Evolutionary conservation across 2,888 invertebrate genomes (phyloP).

Genomic region (Iselma pallidipennis): DNA sequence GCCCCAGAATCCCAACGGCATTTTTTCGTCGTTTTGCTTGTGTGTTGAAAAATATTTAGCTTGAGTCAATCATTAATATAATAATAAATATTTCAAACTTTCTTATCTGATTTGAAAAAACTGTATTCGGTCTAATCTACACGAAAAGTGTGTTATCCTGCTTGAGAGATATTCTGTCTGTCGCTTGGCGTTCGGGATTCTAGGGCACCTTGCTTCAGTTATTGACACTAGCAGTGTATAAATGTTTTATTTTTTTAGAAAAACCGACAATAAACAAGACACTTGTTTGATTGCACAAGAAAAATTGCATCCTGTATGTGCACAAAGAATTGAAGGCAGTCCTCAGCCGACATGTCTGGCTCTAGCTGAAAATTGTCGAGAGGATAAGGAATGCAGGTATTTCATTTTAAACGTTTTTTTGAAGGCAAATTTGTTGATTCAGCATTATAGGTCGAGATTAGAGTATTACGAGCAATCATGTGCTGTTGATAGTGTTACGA

Average conservation of each 20-base stretch:
- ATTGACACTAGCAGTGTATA: not conserved
- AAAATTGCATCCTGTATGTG: conserved; percentile 86
- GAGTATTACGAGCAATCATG: conserved; percentile 91
- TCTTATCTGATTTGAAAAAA: too few species aligned
- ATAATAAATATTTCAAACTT: too few species aligned
- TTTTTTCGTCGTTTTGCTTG: too few species aligned
- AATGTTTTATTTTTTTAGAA: conserved; percentile 60
- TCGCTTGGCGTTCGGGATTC: not conserved
- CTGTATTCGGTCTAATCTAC: too few species aligned
- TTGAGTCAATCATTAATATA: too few species aligned
- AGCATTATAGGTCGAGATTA: conserved; percentile 67
- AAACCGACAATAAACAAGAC: conserved; percentile 84
- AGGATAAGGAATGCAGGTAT: conserved; percentile 84
- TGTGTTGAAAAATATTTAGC: too few species aligned
- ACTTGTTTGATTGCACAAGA: conserved; percentile 89
- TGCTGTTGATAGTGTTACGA: conserved; percentile 87
- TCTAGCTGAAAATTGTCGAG: conserved; percentile 81
- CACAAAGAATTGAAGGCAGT: conserved; percentile 67
- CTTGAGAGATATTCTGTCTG: too few species aligned
- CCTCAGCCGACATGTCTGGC: conserved; percentile 86
- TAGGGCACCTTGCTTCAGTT: not conserved
- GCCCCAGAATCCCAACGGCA: not conserved
- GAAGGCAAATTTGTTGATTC: conserved; percentile 13
- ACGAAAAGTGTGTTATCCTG: too few species aligned
- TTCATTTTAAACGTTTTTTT: conserved; percentile 28